Percentiles rank a stretch among this genome's conserved stretches.
Evolutionary conservation across 2,113 vertebrate genomes (phyloP).

Genomic region (Probosciger aterrimus): DNA sequence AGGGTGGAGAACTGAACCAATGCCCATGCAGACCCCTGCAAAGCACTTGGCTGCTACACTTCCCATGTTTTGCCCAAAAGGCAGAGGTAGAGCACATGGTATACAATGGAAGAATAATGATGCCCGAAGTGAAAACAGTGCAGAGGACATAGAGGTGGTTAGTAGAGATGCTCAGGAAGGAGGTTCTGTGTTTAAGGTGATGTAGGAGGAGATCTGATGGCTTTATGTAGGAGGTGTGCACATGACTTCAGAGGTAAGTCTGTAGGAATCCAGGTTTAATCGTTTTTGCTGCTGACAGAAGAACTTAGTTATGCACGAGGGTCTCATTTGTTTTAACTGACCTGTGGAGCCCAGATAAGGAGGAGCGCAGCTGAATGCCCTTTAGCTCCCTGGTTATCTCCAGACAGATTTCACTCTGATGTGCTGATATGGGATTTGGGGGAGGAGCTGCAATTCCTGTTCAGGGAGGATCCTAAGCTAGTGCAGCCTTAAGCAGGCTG

Average conservation of each 20-base stretch:
- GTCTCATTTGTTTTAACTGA: neutral
- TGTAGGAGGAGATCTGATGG: neutral
- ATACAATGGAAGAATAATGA: neutral
- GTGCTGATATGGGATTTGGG: neutral
- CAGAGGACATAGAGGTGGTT: neutral
- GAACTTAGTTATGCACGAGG: neutral
- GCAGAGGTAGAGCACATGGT: neutral
- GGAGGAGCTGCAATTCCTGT: conserved; percentile 2
- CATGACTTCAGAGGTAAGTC: neutral
- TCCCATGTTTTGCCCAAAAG: neutral
- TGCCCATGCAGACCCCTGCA: rapidly evolving
- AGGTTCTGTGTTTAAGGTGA: neutral
- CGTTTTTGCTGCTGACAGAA: conserved; percentile 2
- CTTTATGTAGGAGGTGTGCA: neutral
- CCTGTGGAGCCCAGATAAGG: neutral
- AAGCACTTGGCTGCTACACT: neutral
- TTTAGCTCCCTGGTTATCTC: conserved; percentile 20
- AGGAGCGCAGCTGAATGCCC: conserved; percentile 36
- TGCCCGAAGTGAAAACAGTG: neutral
- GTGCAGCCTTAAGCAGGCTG: neutral
- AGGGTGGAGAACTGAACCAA: neutral
- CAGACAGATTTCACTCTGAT: neutral
- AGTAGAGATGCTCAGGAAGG: neutral
- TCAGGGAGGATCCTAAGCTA: neutral
- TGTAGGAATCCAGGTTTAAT: neutral